These are phyloP conservation scores for Diorhabda sublineata DNA, from an alignment of 1,140 invertebrate species.

Conservation along the genomic window DNA sequence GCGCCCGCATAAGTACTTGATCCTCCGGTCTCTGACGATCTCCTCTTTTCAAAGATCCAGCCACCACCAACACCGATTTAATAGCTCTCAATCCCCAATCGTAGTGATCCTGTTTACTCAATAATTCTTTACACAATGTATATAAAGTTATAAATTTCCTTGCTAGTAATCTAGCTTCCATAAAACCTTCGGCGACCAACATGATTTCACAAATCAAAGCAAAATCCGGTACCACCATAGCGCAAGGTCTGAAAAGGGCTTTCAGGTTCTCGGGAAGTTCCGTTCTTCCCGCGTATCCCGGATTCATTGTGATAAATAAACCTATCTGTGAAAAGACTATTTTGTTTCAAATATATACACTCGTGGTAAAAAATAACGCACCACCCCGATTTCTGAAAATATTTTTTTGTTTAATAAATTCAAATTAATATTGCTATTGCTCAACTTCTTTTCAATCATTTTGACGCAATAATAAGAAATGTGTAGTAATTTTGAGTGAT, in stretches of 20 bases:
- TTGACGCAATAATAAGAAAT: neutral
- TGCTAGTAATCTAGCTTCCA: slow-evolving; percentile 80
- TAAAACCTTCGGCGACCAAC: slow-evolving; percentile 88
- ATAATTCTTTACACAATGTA: slow-evolving; percentile 77
- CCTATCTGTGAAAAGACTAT: slow-evolving; percentile 55
- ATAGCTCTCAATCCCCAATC: slow-evolving; percentile 92
- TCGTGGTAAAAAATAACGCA: neutral
- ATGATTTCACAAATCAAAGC: slow-evolving; percentile 92
- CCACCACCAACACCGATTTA: slow-evolving; percentile 88
- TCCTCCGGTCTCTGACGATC: slow-evolving; percentile 68
- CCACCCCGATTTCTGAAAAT: no score
- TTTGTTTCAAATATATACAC: slow-evolving; percentile 5
- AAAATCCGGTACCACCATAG: slow-evolving; percentile 93
- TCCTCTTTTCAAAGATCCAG: slow-evolving; percentile 70
- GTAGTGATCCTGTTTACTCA: slow-evolving; percentile 93
- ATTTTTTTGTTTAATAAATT: no score
- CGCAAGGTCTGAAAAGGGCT: slow-evolving; percentile 77
- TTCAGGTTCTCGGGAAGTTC: slow-evolving; percentile 68
- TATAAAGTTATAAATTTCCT: slow-evolving; percentile 90
- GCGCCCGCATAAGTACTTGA: slow-evolving; percentile 76
- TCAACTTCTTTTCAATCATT: no score
- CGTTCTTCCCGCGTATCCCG: slow-evolving; percentile 78
- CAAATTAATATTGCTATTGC: no score
- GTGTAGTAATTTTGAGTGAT: no score
- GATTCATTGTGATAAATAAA: slow-evolving; percentile 95